Base-by-base conservation (phyloP, 2,113 vertebrate species). In the Engystomops pustulosus region DNA sequence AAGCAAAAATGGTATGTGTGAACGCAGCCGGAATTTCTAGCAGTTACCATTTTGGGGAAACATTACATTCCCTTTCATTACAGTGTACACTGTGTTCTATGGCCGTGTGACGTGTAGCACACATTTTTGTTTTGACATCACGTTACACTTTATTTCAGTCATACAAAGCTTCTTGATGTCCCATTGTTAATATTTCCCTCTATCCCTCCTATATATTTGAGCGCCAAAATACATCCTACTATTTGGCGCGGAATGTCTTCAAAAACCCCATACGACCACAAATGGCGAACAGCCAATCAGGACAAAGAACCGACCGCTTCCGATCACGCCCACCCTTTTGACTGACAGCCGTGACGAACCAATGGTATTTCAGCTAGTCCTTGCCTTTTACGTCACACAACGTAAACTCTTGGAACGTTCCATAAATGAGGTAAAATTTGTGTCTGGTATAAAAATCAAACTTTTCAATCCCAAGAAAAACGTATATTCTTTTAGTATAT, bases 171-270 rank as follows among this genome's bases (percentile, higher is more conserved):
- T 12, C 44, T 45, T 45, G 0, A 45, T 45, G 4, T 23, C n/a
- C 60, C 14, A 18, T 68, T 68, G 65, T 68, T 68, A 9, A 36
- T 32, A 8, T 34, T 20, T 65, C 58, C 27, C 14, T 32, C 9
- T 51, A 32, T 20, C 18, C 6, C 49, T 25, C 2, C 15, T 4
- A 27, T 60, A 6, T 4, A 25, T 74, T 81, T 83, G 45, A 27
- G 69, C 80, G 80, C 80, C 69, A 83, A 83, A 74, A 74, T 1
- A 3, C 1, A 49, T 6, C 3, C 14, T 1, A 23, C 2, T 11
- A 41, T 74, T 74, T 83, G 80, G 80, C 80, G 80, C 36, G 80
- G 36, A 62, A 82, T 58, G 18, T 12, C 36, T 82, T 60, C 51
- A 72, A 82, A 62, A 25, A 49, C 5, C 30, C 10, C 3, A 18